Base-by-base conservation (phyloP, 2,113 vertebrate genomes). In the Excalfactoria chinensis region DNA sequence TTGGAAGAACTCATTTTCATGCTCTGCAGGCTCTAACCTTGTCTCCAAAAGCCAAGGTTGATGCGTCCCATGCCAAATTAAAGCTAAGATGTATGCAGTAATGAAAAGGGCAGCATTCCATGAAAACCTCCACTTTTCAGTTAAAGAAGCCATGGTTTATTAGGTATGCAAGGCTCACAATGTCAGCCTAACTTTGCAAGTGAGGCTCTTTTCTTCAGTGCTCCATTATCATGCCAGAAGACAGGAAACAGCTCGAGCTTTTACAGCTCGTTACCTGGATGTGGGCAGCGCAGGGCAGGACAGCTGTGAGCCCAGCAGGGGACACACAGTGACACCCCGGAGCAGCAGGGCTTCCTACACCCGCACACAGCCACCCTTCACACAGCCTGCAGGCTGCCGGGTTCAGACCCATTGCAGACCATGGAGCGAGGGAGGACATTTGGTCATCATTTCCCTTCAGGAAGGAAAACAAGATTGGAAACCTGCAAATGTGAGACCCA, bases 21-120 rank as follows among this genome's bases (percentile, higher is more conserved):
- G 95, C 97, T 96, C 93, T 84, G 91, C 89, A 88, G 91, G 79
- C 76, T 96, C 94, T 91, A 76, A 96, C 97, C 97, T 97, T 97
- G 90, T 89, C 93, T 97, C 93, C 78, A 72, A 76, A 93, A 96
- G 94, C 95, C 97, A 97, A 97, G 97, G 97, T 97, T 96, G 97
- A 85, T 91, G 94, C 1, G 75, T 95, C 97, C 96, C 92, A 86
- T 85, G 95, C 95, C 97, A 96, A 95, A 98, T 97, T 77, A 97
- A 97, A 86, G 74, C 58, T 62, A 95, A 97, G 97, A 96, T 86
- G 94, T 92, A 74, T 71, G 96, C 96, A 84, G 86, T 91, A 94
- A 95, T 94, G 94, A 90, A 95, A 96, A 95, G 95, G 93, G 95
- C 85, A 96, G 94, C 85, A 96, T 97, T 96, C 96, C 97, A 96